A percentile compares a stretch with the other conserved stretches of the same genome.
These are phyloP conservation scores for Notodonta dromedarius DNA, from an alignment of 2,888 invertebrate species.

Conservation along the genomic window DNA sequence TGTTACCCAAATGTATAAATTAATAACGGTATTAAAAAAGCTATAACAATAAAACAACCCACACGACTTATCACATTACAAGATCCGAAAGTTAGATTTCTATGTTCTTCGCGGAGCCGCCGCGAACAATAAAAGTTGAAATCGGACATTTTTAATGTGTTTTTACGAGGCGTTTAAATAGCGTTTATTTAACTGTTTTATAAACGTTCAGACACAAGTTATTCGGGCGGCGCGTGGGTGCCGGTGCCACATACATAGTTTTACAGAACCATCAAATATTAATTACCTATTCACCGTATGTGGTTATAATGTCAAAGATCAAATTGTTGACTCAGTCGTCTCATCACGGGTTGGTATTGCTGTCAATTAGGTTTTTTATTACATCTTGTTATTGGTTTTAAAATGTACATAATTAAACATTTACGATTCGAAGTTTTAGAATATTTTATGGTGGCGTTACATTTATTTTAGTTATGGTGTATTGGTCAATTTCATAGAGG, in stretches of 20 bases:
- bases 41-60: constrained; percentile 32
- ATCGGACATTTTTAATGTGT: constrained; percentile 51
- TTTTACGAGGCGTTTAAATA: constrained; percentile 58
- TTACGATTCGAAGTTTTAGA: not conserved
- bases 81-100: constrained; percentile 49
- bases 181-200: constrained; percentile 53
- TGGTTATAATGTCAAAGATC: constrained; percentile 14
- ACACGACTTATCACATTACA: constrained; percentile 42
- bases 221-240: constrained; percentile 31
- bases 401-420: constrained; percentile 1
- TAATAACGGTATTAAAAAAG: constrained; percentile 41
- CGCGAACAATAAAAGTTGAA: constrained; percentile 55
- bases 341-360: not conserved
- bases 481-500: not conserved
- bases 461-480: not conserved
- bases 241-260: constrained; percentile 22
- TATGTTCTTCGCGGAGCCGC: constrained; percentile 37
- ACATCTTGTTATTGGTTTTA: constrained; percentile 3
- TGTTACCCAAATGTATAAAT: constrained; percentile 33
- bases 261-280: constrained; percentile 16
- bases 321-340: constrained; percentile 13
- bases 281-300: constrained; percentile 5
- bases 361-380: constrained; percentile 3
- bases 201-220: constrained; percentile 44
- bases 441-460: constrained; percentile 2